Percentiles rank a stretch among this genome's conserved stretches.
These are phyloP conservation scores for Steatocranus sp. DNA, from an alignment of 2,797 vertebrate genomes.

Conservation along the genomic window DNA sequence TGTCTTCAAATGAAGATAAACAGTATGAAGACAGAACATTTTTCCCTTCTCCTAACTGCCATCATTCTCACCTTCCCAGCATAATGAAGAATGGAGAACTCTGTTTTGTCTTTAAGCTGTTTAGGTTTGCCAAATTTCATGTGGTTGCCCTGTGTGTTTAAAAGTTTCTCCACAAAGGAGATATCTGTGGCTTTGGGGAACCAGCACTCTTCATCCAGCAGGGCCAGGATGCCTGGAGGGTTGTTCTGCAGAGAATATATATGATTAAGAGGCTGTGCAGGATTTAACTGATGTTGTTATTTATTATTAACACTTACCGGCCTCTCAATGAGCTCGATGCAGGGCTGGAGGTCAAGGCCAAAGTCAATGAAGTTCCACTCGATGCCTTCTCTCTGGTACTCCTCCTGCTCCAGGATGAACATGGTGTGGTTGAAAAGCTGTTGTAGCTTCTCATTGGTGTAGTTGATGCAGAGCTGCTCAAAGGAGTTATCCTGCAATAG, in stretches of 20 bases:
- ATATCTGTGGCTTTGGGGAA: slow-evolving; percentile 96
- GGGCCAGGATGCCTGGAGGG: slow-evolving; percentile 91
- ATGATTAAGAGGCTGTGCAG: not conserved
- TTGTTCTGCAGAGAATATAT: slow-evolving; percentile 82
- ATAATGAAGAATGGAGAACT: slow-evolving; percentile 92
- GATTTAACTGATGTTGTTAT: not conserved
- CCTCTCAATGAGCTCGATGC: slow-evolving; percentile 85
- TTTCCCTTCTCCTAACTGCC: not conserved
- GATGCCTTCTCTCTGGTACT: slow-evolving; percentile 92
- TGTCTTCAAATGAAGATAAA: not conserved
- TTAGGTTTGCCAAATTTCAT: slow-evolving; percentile 93
- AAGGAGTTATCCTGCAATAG: slow-evolving; percentile 86
- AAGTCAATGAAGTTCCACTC: slow-evolving; percentile 97
- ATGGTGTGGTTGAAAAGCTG: slow-evolving; percentile 97
- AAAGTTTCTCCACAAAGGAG: slow-evolving; percentile 95
- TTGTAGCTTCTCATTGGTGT: slow-evolving; percentile 93
- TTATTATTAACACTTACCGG: slow-evolving; percentile 70
- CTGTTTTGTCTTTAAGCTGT: slow-evolving; percentile 94
- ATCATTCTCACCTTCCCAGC: slow-evolving; percentile 84
- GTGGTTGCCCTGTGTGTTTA: slow-evolving; percentile 87
- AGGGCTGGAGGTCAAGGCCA: slow-evolving; percentile 78
- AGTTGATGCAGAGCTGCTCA: slow-evolving; percentile 93
- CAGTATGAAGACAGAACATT: not conserved
- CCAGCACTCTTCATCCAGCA: slow-evolving; percentile 98
- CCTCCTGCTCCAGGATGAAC: slow-evolving; percentile 93